Percentiles rank a stretch among this genome's conserved stretches.
Evolutionary conservation across 2,888 invertebrate species (phyloP).

Genomic region (Tipula helvola): DNA sequence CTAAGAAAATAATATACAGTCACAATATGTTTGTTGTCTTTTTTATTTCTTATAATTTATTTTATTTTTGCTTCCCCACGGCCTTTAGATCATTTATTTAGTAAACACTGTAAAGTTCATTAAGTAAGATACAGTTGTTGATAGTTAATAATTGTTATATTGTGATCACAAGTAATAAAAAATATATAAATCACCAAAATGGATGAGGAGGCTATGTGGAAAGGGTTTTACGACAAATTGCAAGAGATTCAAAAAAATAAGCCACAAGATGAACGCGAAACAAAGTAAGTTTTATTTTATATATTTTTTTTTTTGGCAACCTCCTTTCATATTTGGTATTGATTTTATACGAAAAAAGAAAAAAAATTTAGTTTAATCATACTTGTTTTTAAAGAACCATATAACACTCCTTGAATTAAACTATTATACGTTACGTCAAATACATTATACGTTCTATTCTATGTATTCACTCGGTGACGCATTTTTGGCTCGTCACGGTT

Average conservation of each 20-base stretch:
- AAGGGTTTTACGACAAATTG: slow-evolving; percentile 55
- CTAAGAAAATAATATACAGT: background rate
- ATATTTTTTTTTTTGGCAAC: background rate
- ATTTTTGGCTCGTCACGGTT: background rate
- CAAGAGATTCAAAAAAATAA: slow-evolving; percentile 46
- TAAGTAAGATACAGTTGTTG: background rate
- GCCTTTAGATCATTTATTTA: background rate
- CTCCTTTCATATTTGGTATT: background rate
- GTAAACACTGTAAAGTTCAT: background rate
- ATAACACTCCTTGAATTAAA: background rate
- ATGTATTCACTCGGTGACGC: background rate
- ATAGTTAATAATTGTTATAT: background rate
- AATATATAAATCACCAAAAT: slow-evolving; percentile 18
- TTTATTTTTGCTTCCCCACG: background rate
- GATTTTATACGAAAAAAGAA: background rate
- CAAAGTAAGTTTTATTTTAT: slow-evolving; percentile 39
- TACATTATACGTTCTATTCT: background rate
- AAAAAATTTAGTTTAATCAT: background rate
- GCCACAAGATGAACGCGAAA: slow-evolving; percentile 52
- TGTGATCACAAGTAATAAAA: background rate
- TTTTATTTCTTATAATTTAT: background rate
- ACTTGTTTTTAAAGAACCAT: background rate
- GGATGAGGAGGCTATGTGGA: slow-evolving; percentile 69
- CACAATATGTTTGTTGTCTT: background rate
- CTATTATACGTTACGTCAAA: background rate